Evolutionary conservation across 2,888 invertebrate genomes (phyloP).

Genomic region (Chymomyza procnemis): DNA sequence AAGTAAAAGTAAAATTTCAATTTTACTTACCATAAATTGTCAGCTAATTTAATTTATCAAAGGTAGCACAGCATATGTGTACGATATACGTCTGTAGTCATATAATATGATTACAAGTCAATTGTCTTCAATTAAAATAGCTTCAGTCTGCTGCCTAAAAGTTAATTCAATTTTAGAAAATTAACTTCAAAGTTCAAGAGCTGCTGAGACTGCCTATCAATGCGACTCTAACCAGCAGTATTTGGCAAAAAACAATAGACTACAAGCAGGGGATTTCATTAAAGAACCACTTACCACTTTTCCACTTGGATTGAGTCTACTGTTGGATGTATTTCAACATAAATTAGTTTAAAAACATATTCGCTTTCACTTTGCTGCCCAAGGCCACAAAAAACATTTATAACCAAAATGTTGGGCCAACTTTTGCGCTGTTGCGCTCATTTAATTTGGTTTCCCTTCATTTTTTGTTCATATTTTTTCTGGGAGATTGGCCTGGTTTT

Average conservation of each 20-base stretch:
- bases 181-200: constrained; percentile 58
- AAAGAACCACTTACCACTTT: constrained; percentile 27
- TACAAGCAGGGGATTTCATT: constrained; percentile 30
- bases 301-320: constrained; percentile 14
- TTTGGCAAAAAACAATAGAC: not conserved
- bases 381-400: constrained; percentile 7
- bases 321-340: constrained; percentile 22
- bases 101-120: not conserved
- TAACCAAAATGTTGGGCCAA: not conserved
- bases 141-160: constrained; percentile 42
- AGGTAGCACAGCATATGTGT: not conserved
- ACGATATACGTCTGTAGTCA: not conserved
- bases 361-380: constrained; percentile 37
- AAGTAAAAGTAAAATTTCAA: no score
- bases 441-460: not conserved
- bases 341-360: constrained; percentile 51
- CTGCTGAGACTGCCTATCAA: not conserved
- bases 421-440: not conserved
- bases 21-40: not conserved
- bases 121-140: constrained; percentile 61
- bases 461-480: no score
- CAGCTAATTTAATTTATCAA: not conserved
- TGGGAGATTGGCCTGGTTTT: not conserved
- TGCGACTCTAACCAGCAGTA: not conserved
- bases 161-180: constrained; percentile 56